Evolutionary conservation across 2,797 vertebrate genomes (phyloP).

Genomic region (Poeciliopsis presidionis): DNA sequence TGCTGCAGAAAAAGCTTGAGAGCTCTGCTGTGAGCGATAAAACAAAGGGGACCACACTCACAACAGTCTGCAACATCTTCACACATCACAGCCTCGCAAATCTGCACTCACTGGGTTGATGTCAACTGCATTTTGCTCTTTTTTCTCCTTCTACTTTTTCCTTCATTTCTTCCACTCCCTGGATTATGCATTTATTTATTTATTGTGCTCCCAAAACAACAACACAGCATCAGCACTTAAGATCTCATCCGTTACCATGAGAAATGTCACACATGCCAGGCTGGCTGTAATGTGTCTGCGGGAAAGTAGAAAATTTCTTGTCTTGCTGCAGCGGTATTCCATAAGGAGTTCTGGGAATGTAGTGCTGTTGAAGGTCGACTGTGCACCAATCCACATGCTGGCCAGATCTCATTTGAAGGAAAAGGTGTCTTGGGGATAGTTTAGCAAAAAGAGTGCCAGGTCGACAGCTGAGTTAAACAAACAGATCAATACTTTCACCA

Average conservation of each 20-base stretch:
- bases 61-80: constrained; percentile 74
- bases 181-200: constrained; percentile 67
- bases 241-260: constrained; percentile 64
- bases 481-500: constrained; percentile 70
- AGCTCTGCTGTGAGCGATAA: constrained; percentile 72
- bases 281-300: constrained; percentile 30
- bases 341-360: constrained; percentile 40
- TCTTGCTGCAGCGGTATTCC: constrained; percentile 45
- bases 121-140: constrained; percentile 64
- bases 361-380: constrained; percentile 63
- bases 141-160: constrained; percentile 46
- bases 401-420: constrained; percentile 48
- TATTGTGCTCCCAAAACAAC: constrained; percentile 61
- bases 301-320: constrained; percentile 42
- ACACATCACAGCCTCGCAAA: constrained; percentile 75
- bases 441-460: constrained; percentile 23
- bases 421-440: constrained; percentile 45
- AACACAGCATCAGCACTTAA: constrained; percentile 72
- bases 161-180: constrained; percentile 28
- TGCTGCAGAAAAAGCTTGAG: constrained; percentile 47
- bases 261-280: constrained; percentile 53
- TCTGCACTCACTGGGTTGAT: constrained; percentile 56
- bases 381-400: constrained; percentile 20
- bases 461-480: constrained; percentile 57
- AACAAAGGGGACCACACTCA: constrained; percentile 72